A percentile compares a stretch with the other conserved stretches of the same genome.
Evolutionary conservation across 2,888 invertebrate genomes (phyloP).

Genomic region (Lepidocyrtoides sp.): DNA sequence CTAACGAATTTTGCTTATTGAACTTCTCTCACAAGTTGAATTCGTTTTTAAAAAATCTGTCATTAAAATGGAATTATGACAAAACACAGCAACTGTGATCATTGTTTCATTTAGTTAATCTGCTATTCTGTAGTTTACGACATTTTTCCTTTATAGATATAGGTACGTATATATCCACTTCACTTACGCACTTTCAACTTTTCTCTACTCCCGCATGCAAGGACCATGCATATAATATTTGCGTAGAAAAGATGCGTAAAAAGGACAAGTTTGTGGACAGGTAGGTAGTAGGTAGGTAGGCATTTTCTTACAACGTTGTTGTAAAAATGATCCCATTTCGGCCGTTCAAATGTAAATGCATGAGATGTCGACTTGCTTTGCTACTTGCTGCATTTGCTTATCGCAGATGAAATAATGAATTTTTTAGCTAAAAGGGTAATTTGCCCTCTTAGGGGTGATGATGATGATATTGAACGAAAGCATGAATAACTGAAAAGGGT

Average conservation of each 20-base stretch:
- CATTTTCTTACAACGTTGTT: no score
- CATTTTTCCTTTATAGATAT: not conserved
- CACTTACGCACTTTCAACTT: slow-evolving; percentile 16
- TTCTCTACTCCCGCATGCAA: not conserved
- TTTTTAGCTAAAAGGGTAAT: slow-evolving; percentile 84
- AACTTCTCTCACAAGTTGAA: not conserved
- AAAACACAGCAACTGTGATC: not conserved
- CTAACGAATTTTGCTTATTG: not conserved
- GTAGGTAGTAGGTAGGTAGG: not conserved
- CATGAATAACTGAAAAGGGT: slow-evolving; percentile 35
- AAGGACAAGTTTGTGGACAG: not conserved
- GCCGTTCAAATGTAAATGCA: not conserved
- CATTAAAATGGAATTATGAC: not conserved
- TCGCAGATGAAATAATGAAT: slow-evolving; percentile 82
- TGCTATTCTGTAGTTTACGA: not conserved
- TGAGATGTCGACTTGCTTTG: slow-evolving; percentile 42
- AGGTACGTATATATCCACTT: no score
- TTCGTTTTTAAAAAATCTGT: slow-evolving; percentile 21
- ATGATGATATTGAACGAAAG: not conserved
- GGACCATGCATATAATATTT: not conserved
- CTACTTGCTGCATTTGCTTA: slow-evolving; percentile 51
- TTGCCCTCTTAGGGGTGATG: slow-evolving; percentile 77
- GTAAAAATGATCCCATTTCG: not conserved
- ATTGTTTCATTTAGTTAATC: slow-evolving; percentile 41
- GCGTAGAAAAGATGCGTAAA: not conserved